Evolutionary conservation across 2,797 vertebrate genomes (phyloP), one percentile per base, ranked within the genome.

Genomic region (Siniperca scherzeri): DNA sequence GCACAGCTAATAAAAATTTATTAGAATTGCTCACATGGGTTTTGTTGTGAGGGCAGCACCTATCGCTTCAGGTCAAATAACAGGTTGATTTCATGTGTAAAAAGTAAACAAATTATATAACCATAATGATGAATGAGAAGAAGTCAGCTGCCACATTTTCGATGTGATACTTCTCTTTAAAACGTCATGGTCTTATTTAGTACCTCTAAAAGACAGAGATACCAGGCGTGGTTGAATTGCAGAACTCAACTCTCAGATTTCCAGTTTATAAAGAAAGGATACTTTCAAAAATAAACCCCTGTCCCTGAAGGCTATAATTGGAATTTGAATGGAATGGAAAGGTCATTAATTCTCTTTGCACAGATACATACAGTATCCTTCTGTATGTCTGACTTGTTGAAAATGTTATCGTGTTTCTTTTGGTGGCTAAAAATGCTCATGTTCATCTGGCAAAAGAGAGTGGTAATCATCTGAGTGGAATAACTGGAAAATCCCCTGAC

Each of bases 381-480:
- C 3, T 83, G 42, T 46, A 9, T 59, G 25, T 46, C 11, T 42
- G 40, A 42, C 40, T 19, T 77, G 6, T 40, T 4, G 33, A 71
- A 69, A 30, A 62, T 60, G 62, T 42, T 62, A 4, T 38, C 80
- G 36, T 88, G 33, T 76, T 84, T 77, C 19, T 67, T 68, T 69
- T 59, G 48, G 56, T 36, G 48, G 56, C 76, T 81, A 67, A 79
- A 87, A 84, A 74, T 79, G 71, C 48, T 46, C 56, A 42, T 48
- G 83, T 57, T 71, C 48, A 74, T 81, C 27, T 62, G 61, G 59
- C 42, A 66, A 71, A 57, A 68, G 38, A 40, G 13, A 67, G 71
- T 48, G 67, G 44, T 90, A 89, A 93, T 92, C 84, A 72, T 87
- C 70, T 10, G 27, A 53, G 68, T 46, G 60, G 44, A 74, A 65